These are phyloP conservation scores for Drosophila kokeensis DNA, from an alignment of 2,888 invertebrate species.

Conservation along the genomic window DNA sequence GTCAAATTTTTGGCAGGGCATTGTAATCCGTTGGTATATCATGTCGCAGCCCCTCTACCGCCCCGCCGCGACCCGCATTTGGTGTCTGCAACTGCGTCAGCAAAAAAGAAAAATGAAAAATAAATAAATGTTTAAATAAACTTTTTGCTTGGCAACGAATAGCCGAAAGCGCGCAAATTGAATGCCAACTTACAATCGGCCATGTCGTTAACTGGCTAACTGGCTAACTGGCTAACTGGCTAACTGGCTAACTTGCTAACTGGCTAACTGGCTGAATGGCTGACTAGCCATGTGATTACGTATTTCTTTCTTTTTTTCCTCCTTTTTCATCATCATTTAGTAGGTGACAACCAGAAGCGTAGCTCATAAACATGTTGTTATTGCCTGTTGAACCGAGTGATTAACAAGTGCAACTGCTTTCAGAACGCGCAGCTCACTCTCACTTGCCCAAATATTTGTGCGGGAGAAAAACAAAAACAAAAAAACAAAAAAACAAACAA, in stretches of 20 bases:
- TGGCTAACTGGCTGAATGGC: conserved; percentile 5
- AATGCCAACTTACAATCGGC: conserved; percentile 38
- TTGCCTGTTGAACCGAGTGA: conserved; percentile 5
- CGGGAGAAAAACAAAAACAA: background rate
- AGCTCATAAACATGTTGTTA: background rate
- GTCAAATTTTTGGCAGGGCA: conserved; percentile 5
- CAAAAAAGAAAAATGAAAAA: background rate
- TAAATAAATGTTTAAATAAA: conserved; percentile 17
- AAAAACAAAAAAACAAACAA: background rate
- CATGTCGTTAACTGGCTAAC: conserved; percentile 37
- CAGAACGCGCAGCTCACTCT: conserved; percentile 12
- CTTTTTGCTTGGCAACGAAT: conserved; percentile 65
- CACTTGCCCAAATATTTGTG: conserved; percentile 39
- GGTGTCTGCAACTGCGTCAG: conserved; percentile 55
- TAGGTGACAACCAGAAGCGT: background rate
- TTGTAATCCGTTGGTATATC: conserved; percentile 18
- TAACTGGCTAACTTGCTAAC: conserved; percentile 1
- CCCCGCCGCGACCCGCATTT: conserved; percentile 11
- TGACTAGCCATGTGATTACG: conserved; percentile 12
- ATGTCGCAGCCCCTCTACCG: background rate
- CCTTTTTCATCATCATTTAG: background rate
- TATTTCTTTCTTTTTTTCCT: too few species aligned
- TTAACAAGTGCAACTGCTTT: conserved; percentile 18
- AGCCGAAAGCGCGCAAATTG: conserved; percentile 9
- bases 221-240: background rate